Base-by-base conservation (phyloP, 1,140 invertebrate genomes). In the Cyclargus thomasi region DNA sequence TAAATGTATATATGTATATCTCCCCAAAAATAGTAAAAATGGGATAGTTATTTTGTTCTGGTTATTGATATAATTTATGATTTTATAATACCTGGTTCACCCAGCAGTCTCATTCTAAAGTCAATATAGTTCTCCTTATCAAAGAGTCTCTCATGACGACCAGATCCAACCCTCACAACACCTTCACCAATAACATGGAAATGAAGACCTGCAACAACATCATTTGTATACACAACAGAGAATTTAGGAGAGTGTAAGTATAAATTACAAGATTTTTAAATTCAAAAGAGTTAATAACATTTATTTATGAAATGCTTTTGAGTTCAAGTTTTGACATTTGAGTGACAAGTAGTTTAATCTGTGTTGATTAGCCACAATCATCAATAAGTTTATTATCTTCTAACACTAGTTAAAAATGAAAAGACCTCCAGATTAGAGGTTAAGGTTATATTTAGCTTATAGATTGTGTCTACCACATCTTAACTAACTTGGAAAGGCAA, bases 51-150 rank as follows among this genome's bases (percentile, higher is more conserved):
- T n/a, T n/a, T n/a, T n/a, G n/a, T n/a, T n/a, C n/a, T n/a, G n/a
- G n/a, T n/a, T n/a, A n/a, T n/a, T 23, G 29, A 29, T 5, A 29
- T 29, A 29, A 29, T 7, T 29, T 29, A 29, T 29, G 4, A 8
- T 29, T 29, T 29, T 29, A 29, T 17, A 22, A 62, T 72, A 96
- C 96, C 95, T 92, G 95, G 94, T 92, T 98, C 97, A 62, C 97
- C 97, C 2, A 98, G 92, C 5, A 98, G 91, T 80, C 96, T 92
- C 96, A 98, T 98, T 70, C 97, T 93, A 86, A 98, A 98, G 88
- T 98, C 97, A 73, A 98, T 98, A 83, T 98, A 98, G 83, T 97
- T 98, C 88, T 98, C 97, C 83, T 96, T 95, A 83, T 98, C 97
- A 85, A 95, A 96, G 4, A 96, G 93, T 74, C 95, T 92, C 73